Percentiles rank a stretch among this genome's conserved stretches.
Evolutionary conservation across 30 jellyfish, hydroid and myxozoan genomes (phyloP).

Genomic region (Thelohanellus kitauei): DNA sequence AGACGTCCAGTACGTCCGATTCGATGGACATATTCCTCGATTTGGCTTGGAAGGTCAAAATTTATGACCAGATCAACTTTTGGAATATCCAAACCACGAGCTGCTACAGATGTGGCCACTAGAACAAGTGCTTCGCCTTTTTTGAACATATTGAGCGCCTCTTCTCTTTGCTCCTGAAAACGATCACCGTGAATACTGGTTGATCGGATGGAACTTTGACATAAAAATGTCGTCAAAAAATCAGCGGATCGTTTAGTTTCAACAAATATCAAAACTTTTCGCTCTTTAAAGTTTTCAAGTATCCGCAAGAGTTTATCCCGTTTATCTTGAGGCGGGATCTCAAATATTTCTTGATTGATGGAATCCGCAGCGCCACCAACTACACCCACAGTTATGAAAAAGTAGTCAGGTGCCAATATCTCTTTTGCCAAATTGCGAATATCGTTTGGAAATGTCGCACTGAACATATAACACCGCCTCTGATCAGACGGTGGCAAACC

Average conservation of each 20-base stretch:
- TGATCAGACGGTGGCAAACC: conserved; percentile 41
- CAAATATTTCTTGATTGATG: conserved; percentile 27
- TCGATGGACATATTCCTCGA: conserved; percentile 70
- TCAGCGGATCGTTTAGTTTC: conserved; percentile 82
- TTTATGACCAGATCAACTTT: conserved; percentile 69
- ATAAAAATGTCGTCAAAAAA: conserved; percentile 49
- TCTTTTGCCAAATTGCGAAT: conserved; percentile 67
- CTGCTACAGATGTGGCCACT: conserved; percentile 96
- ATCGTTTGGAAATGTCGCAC: conserved; percentile 90
- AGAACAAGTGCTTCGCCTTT: conserved; percentile 40
- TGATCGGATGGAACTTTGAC: conserved; percentile 59
- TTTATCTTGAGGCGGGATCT: conserved; percentile 23
- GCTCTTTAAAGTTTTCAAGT: conserved; percentile 1
- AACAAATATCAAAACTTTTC: conserved; percentile 32
- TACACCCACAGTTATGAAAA: conserved; percentile 64
- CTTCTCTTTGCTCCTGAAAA: conserved; percentile 80
- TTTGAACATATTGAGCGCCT: conserved; percentile 50
- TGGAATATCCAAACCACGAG: conserved; percentile 85
- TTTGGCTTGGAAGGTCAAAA: conserved; percentile 60
- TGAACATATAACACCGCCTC: conserved; percentile 51
- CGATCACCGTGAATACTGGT: conserved; percentile 89
- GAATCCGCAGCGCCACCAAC: conserved; percentile 84
- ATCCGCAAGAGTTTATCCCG: conserved; percentile 32
- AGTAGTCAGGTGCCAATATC: conserved; percentile 19
- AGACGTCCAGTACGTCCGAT: conserved; percentile 95